These are phyloP conservation scores for Carpatolechia fugitivella DNA, from an alignment of 2,888 invertebrate species.

Conservation along the genomic window DNA sequence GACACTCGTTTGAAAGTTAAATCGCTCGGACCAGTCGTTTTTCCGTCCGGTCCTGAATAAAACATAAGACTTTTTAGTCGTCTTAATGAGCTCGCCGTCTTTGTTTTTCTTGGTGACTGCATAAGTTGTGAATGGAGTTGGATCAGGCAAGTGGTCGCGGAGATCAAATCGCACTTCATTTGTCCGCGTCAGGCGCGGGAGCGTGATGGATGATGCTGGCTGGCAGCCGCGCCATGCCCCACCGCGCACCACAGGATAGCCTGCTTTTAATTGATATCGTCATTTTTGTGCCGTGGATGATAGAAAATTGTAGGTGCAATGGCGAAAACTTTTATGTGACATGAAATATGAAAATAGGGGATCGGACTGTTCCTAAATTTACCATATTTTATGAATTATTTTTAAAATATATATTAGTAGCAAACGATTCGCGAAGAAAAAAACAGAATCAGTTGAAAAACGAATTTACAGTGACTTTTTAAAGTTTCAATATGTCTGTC, in stretches of 20 bases:
- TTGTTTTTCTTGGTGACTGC: slow-evolving; percentile 69
- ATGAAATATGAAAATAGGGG: too few relatives aligned
- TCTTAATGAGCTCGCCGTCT: slow-evolving; percentile 64
- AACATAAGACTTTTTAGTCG: slow-evolving; percentile 68
- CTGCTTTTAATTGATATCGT: slow-evolving; percentile 71
- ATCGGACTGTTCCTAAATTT: too few relatives aligned
- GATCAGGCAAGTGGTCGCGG: slow-evolving; percentile 50
- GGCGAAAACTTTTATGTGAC: too few relatives aligned
- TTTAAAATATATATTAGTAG: too few relatives aligned
- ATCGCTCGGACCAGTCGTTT: slow-evolving; percentile 67
- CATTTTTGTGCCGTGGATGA: slow-evolving; percentile 54
- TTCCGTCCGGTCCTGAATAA: slow-evolving; percentile 62
- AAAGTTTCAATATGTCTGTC: too few relatives aligned
- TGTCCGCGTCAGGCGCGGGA: slow-evolving; percentile 65
- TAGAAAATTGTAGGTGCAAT: too few relatives aligned
- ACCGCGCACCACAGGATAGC: slow-evolving; percentile 20
- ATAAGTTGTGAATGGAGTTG: slow-evolving; percentile 70
- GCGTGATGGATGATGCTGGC: slow-evolving; percentile 59
- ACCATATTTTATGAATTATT: too few relatives aligned
- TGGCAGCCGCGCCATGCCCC: slow-evolving; percentile 30
- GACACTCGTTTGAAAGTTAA: slow-evolving; percentile 73
- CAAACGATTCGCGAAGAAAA: too few relatives aligned
- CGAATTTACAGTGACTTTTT: too few relatives aligned
- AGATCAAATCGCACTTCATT: slow-evolving; percentile 77
- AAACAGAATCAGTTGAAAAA: too few relatives aligned